Conservation (phyloP, 2,797 vertebrate genomes). For the Gephyroberyx darwinii region DNA sequence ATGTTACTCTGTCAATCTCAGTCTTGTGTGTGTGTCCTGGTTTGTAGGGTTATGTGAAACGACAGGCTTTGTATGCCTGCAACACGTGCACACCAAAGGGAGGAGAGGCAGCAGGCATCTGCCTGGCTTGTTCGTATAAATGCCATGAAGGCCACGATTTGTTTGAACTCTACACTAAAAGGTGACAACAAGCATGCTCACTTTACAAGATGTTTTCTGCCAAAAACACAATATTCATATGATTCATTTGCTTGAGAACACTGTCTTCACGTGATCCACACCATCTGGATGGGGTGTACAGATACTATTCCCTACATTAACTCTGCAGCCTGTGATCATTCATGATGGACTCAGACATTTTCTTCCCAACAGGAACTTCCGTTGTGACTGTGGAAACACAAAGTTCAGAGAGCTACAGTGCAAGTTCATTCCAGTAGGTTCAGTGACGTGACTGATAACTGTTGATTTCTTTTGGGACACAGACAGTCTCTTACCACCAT, state of each 20-base stretch:
- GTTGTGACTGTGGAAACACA: slow-evolving; percentile 92
- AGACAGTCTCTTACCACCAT: background rate
- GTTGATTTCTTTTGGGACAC: background rate
- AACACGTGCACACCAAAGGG: slow-evolving; percentile 90
- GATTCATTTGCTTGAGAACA: too few species aligned
- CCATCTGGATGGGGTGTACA: too few species aligned
- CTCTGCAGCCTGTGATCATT: too few species aligned
- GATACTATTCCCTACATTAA: too few species aligned
- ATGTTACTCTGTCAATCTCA: too few species aligned
- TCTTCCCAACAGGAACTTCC: slow-evolving; percentile 77
- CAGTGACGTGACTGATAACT: background rate
- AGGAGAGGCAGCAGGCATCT: slow-evolving; percentile 90
- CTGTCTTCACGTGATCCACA: too few species aligned
- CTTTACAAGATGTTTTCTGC: too few species aligned
- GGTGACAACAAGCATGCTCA: slow-evolving; percentile 73
- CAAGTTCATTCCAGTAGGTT: slow-evolving; percentile 90
- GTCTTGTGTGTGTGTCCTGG: slow-evolving; percentile 3
- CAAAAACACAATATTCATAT: too few species aligned
- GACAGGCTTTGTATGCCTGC: slow-evolving; percentile 94
- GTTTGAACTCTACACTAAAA: slow-evolving; percentile 96
- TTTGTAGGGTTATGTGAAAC: slow-evolving; percentile 90
- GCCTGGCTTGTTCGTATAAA: slow-evolving; percentile 95
- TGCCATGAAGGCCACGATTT: slow-evolving; percentile 95
- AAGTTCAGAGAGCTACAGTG: slow-evolving; percentile 92
- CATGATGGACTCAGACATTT: background rate